phyloP scores from a whole-genome alignment of 2,113 vertebrate genomes.

The Orthochromis indermauri region DNA sequence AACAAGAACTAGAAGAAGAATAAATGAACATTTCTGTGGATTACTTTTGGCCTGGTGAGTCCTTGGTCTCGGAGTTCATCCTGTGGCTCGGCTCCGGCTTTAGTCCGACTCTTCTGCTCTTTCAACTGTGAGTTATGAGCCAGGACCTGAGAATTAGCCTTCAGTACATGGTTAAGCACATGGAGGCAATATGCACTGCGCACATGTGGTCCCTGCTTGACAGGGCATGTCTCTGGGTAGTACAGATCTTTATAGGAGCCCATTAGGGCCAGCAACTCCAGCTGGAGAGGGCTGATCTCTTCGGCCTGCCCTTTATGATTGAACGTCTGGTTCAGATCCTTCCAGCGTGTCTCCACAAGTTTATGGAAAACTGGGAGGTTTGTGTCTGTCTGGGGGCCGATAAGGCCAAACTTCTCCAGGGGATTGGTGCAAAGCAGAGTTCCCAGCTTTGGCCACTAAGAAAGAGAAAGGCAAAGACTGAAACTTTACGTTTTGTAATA shows the following conservation, averaged over 20 bases:
- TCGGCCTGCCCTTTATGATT: conserved; percentile 2
- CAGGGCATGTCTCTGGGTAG: conserved; percentile 77
- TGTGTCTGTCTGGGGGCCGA: conserved; percentile 57
- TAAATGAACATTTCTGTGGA: background rate
- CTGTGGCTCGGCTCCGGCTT: conserved; percentile 39
- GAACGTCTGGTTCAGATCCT: conserved; percentile 68
- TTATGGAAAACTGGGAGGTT: conserved; percentile 78
- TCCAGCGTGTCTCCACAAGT: conserved; percentile 77
- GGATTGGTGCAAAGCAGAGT: conserved; percentile 70
- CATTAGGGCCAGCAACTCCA: conserved; percentile 87
- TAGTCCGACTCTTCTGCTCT: conserved; percentile 54
- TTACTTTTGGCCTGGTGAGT: conserved; percentile 92
- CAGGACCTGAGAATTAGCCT: conserved; percentile 87
- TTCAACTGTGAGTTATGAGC: conserved; percentile 78
- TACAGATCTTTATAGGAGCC: conserved; percentile 85
- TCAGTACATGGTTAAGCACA: conserved; percentile 87
- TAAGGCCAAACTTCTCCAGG: conserved; percentile 66
- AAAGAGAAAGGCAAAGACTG: background rate
- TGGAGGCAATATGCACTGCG: conserved; percentile 85
- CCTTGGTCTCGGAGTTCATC: conserved; percentile 89
- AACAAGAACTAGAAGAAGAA: background rate
- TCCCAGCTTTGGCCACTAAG: conserved; percentile 84
- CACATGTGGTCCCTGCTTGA: conserved; percentile 77
- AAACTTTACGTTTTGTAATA: background rate
- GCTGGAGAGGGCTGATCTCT: conserved; percentile 76